Evolutionary conservation across 2,888 invertebrate species (phyloP), one percentile per base, ranked within the genome.

Genomic region (Adineta ricciae): DNA sequence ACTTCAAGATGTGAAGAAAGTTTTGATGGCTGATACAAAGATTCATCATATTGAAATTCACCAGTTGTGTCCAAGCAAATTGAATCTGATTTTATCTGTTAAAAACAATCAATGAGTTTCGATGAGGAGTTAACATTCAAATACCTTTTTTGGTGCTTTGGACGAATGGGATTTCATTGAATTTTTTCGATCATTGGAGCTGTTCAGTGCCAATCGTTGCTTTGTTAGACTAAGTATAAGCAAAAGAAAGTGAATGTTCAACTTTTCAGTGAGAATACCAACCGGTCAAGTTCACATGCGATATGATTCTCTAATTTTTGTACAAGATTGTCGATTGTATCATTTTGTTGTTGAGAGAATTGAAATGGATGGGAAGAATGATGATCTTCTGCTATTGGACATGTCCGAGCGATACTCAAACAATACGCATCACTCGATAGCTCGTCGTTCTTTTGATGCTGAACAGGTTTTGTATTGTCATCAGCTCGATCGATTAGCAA

Each of bases 261-360:
- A 9, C 27, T 27, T 73, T 32, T n/a, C n/a, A n/a, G n/a, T 21
- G 46, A 46, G 11, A 46, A 46, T 8, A 21, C 41, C 8, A 38
- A 78, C 73, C 73, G 73, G 11, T 78, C 36, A 8, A 78, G 41
- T 78, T 78, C 73, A 78, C 0, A 38, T 41, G 36, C 73, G 24
- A 78, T 78, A 21, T 78, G 73, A 38, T 78, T 32, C 24, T 78
- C 73, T 38, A 78, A 24, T 41, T 78, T 78, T 78, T 78, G 73
- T n/a, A 78, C 73, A 38, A 78, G 41, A 78, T 78, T 78, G 41
- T 78, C 36, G 24, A 78, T 78, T 19, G 73, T 78, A 78, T 78
- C 24, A 41, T 78, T 78, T 78, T 78, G 73, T 41, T 78, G 7
- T 24, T 38, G 41, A 3, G 73, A 24, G 24, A 78, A 78, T 36